phyloP scores from a whole-genome alignment of 1,140 invertebrate genomes.

The Leptinotarsa defecta region DNA sequence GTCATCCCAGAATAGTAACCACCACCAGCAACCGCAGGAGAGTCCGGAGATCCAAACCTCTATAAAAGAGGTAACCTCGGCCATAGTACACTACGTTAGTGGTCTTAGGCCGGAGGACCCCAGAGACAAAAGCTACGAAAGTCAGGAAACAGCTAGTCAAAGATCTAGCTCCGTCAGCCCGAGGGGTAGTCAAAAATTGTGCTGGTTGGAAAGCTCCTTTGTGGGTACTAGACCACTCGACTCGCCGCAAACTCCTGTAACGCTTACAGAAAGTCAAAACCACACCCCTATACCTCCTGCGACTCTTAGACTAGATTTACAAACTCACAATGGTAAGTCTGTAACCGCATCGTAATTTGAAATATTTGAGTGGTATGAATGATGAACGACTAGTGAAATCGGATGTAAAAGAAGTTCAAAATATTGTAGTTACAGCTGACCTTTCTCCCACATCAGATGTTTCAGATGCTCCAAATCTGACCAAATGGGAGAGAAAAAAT shows the following conservation, averaged over 20 bases:
- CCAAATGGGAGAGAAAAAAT: no score
- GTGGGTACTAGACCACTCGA: constrained; percentile 82
- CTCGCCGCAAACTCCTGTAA: constrained; percentile 79
- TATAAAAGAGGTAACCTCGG: constrained; percentile 89
- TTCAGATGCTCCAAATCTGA: no score
- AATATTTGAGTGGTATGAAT: not conserved
- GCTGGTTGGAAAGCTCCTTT: constrained; percentile 91
- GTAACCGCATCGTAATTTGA: constrained; percentile 53
- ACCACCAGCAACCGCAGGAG: constrained; percentile 55
- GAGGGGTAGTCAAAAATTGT: constrained; percentile 65
- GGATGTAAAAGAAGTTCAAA: constrained; percentile 7
- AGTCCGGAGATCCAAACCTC: constrained; percentile 83
- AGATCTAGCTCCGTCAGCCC: constrained; percentile 50
- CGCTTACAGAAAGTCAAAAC: constrained; percentile 56
- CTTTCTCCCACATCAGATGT: no score
- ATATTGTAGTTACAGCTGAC: not conserved
- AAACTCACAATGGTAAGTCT: constrained; percentile 69
- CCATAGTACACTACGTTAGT: constrained; percentile 90
- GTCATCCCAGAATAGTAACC: constrained; percentile 54
- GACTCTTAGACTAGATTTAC: constrained; percentile 59
- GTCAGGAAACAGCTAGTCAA: constrained; percentile 41
- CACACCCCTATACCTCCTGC: constrained; percentile 54
- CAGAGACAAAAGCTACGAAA: constrained; percentile 39
- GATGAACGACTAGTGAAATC: constrained; percentile 4
- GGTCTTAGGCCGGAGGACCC: constrained; percentile 65